Conservation (phyloP, 2,888 invertebrate species). For the Epinotia ramella region DNA sequence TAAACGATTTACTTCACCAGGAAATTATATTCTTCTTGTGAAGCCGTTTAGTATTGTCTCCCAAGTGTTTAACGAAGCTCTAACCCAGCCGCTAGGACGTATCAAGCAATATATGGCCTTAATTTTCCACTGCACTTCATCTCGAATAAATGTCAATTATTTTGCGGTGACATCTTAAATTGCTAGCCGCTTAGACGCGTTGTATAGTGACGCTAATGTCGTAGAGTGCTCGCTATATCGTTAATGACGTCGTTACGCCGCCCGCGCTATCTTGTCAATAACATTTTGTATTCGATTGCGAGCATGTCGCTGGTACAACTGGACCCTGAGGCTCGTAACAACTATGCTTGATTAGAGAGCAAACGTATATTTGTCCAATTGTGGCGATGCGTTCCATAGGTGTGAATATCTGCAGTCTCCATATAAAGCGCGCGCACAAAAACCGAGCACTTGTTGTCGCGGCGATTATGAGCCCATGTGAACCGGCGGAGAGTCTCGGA, state of each 20-base stretch:
- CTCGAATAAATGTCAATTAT: constrained; percentile 6
- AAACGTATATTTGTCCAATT: neutral
- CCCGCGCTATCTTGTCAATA: neutral
- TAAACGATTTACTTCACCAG: too few relatives aligned
- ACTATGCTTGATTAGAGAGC: neutral
- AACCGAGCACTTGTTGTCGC: constrained; percentile 29
- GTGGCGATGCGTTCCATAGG: neutral
- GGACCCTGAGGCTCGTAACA: neutral
- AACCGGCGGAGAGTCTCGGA: too few relatives aligned
- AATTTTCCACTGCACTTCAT: constrained; percentile 8
- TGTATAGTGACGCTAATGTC: neutral
- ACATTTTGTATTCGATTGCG: neutral
- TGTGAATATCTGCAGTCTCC: constrained; percentile 5
- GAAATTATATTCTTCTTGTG: neutral
- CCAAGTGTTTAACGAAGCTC: neutral
- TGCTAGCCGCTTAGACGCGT: constrained; percentile 2
- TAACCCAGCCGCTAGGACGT: neutral
- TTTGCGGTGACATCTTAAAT: constrained; percentile 12
- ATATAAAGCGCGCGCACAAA: constrained; percentile 35
- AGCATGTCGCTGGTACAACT: neutral
- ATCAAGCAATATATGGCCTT: neutral
- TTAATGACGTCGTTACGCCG: constrained; percentile 24
- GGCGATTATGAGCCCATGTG: constrained; percentile 36
- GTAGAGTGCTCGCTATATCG: constrained; percentile 6
- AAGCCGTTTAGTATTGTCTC: neutral